Percentiles rank a stretch among this genome's conserved stretches.
Evolutionary conservation across 2,797 vertebrate genomes (phyloP).

Genomic region (Vespertilio murinus): DNA sequence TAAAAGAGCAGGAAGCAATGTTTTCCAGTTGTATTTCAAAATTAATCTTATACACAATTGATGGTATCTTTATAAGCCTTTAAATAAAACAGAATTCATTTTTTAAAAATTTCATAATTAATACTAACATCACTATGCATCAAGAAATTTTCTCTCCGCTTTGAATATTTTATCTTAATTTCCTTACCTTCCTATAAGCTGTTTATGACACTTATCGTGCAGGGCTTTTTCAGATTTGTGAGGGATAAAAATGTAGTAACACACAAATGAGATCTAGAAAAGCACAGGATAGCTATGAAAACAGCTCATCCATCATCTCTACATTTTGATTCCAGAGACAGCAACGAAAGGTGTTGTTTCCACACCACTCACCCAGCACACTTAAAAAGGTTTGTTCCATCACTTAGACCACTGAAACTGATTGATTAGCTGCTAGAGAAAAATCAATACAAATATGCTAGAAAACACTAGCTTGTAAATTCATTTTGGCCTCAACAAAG

Average conservation of each 20-base stretch:
- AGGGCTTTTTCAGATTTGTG: constrained; percentile 60
- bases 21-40: background rate
- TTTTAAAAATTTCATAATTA: constrained; percentile 25
- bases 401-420: constrained; percentile 65
- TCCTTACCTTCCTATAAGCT: constrained; percentile 4
- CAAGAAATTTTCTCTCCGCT: constrained; percentile 16
- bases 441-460: constrained; percentile 77
- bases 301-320: constrained; percentile 70
- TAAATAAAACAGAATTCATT: constrained; percentile 3
- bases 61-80: background rate
- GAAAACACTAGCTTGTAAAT: constrained; percentile 73
- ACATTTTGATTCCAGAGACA: constrained; percentile 69
- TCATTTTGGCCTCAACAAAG: constrained; percentile 65
- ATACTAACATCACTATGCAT: constrained; percentile 26
- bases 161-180: constrained; percentile 48
- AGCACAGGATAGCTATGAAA: constrained; percentile 51
- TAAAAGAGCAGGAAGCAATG: constrained; percentile 9
- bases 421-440: constrained; percentile 76
- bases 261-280: constrained; percentile 67
- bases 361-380: constrained; percentile 64
- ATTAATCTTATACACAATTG: background rate
- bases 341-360: constrained; percentile 65
- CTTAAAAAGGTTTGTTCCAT: constrained; percentile 65
- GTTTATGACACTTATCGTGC: constrained; percentile 30
- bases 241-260: background rate